Conservation (phyloP, 2,797 vertebrate species). For the Echeneis naucrates region DNA sequence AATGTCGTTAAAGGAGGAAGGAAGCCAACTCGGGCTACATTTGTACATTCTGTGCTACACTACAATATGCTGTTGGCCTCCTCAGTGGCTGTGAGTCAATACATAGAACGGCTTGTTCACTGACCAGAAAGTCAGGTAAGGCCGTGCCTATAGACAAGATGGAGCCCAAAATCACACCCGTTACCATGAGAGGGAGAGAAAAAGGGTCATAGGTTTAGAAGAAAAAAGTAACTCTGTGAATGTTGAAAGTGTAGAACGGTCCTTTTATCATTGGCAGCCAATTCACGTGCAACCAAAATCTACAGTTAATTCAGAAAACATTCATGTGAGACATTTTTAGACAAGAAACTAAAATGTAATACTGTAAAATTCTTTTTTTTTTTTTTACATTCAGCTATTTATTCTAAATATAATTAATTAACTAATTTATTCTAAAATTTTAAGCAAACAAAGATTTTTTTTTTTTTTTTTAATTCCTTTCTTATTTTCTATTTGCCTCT, state of each 20-base stretch:
- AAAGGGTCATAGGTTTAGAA: no score
- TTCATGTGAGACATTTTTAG: background rate
- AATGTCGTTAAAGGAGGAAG: background rate
- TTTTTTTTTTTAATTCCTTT: background rate
- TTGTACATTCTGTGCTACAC: background rate
- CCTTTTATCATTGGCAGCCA: no score
- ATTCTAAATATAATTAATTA: slow-evolving; percentile 8
- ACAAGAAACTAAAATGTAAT: background rate
- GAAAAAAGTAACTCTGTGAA: no score
- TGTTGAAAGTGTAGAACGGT: no score
- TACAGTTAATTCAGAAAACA: background rate
- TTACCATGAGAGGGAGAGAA: no score
- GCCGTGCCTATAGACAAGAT: no score
- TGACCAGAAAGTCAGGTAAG: no score
- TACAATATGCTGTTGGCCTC: no score
- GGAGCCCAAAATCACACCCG: no score
- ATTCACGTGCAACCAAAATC: background rate
- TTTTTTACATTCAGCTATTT: background rate
- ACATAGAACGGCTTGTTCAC: no score
- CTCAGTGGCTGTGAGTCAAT: no score
- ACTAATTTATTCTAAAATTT: background rate
- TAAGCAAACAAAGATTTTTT: background rate
- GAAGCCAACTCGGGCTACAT: background rate
- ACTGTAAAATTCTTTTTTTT: background rate
- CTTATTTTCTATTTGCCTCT: slow-evolving; percentile 21